A percentile compares a stretch with the other conserved stretches of the same genome.
Conservation (phyloP, 2,888 invertebrate species). For the Drepana falcataria region DNA sequence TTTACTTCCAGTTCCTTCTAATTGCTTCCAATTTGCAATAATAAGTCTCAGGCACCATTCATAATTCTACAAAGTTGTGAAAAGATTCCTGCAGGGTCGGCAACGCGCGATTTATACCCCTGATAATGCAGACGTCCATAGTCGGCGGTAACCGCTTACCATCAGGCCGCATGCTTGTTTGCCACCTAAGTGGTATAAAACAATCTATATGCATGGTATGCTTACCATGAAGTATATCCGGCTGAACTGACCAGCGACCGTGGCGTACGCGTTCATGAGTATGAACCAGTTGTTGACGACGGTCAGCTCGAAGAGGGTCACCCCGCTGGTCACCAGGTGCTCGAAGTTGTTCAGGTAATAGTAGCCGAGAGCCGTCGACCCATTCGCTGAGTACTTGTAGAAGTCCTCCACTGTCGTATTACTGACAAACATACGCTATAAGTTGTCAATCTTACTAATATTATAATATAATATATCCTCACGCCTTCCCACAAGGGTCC, state of each 20-base stretch:
- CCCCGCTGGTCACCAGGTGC: constrained; percentile 86
- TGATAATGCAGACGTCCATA: no score
- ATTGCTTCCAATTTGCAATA: no score
- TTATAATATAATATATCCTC: no score
- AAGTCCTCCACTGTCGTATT: constrained; percentile 92
- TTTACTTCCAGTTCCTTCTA: no score
- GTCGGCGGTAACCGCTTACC: no score
- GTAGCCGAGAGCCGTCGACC: constrained; percentile 85
- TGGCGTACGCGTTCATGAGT: constrained; percentile 91
- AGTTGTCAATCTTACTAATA: background rate
- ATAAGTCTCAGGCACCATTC: no score
- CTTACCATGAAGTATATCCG: constrained; percentile 90
- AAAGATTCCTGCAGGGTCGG: no score
- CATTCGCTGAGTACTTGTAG: constrained; percentile 84
- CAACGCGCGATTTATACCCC: no score
- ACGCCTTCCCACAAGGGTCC: no score
- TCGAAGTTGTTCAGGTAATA: constrained; percentile 93
- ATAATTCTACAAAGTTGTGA: no score
- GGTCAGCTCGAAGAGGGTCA: constrained; percentile 92
- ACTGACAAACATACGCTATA: constrained; percentile 55
- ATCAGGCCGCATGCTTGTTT: no score
- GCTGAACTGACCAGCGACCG: constrained; percentile 84
- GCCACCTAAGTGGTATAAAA: no score
- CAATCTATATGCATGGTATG: background rate
- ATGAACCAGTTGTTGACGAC: constrained; percentile 97